phyloP scores from a whole-genome alignment of 2,797 vertebrate species.

The Megalops cyprinoides region DNA sequence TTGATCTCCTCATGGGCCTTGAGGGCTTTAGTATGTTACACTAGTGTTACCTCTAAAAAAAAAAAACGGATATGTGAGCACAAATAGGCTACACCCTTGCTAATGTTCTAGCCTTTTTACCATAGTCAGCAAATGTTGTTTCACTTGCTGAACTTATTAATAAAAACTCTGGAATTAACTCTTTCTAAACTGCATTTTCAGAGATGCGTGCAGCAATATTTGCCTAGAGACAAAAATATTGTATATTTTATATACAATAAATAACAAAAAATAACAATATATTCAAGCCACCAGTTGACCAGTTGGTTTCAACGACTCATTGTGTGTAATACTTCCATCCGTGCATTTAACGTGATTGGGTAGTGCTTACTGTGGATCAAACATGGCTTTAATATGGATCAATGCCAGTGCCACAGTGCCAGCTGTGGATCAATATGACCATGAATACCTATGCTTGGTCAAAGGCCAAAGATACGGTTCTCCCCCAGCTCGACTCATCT shows the following conservation, averaged over 20 bases:
- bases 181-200: neutral
- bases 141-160: neutral
- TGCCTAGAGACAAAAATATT: neutral
- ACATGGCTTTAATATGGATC: neutral
- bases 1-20: neutral
- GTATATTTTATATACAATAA: too few relatives aligned
- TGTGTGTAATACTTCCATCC: neutral
- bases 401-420: too few relatives aligned
- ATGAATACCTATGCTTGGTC: too few relatives aligned
- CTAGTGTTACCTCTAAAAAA: neutral
- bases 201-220: neutral
- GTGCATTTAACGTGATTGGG: neutral
- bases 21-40: neutral
- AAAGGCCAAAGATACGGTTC: too few relatives aligned
- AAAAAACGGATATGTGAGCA: neutral
- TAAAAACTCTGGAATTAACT: neutral
- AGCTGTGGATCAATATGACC: too few relatives aligned
- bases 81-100: neutral
- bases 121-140: slow-evolving; percentile 16
- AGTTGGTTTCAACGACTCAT: neutral
- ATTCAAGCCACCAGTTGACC: neutral
- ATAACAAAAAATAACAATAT: too few relatives aligned
- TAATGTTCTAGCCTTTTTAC: slow-evolving; percentile 4
- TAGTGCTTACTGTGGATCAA: neutral
- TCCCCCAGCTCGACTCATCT: too few relatives aligned